phyloP scores from a whole-genome alignment of 2,888 invertebrate species.

The Perizoma flavofasciatum region DNA sequence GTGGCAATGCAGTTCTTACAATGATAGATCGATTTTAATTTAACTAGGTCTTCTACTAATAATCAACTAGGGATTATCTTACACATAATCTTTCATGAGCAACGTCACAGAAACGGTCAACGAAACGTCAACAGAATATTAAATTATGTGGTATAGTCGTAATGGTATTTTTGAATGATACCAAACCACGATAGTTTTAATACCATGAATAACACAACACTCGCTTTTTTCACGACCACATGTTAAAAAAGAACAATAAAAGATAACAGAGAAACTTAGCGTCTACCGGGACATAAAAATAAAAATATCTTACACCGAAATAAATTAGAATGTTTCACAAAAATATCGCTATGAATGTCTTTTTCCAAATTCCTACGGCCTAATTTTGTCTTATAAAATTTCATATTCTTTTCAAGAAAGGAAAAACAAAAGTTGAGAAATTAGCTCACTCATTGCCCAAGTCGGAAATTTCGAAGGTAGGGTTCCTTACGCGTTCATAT shows the following conservation, averaged over 20 bases:
- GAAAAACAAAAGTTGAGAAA: conserved; percentile 32
- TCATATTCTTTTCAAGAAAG: conserved; percentile 33
- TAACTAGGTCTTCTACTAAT: too few species aligned
- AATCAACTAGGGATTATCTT: too few species aligned
- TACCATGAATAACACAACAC: too few species aligned
- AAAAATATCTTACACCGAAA: conserved; percentile 30
- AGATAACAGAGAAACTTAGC: conserved; percentile 22
- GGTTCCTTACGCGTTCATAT: conserved; percentile 42
- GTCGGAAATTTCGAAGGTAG: conserved; percentile 18
- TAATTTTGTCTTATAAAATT: conserved; percentile 36
- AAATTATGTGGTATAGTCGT: too few species aligned
- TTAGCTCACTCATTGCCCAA: conserved; percentile 20
- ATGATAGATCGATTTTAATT: too few species aligned
- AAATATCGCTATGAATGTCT: conserved; percentile 32
- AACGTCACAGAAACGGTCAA: too few species aligned
- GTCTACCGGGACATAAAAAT: conserved; percentile 26
- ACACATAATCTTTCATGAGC: too few species aligned
- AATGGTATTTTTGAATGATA: too few species aligned
- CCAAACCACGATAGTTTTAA: too few species aligned
- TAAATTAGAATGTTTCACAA: conserved; percentile 31
- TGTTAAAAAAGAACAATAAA: conserved; percentile 30
- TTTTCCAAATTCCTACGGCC: conserved; percentile 22
- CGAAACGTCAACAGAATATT: too few species aligned
- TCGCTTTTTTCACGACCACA: conserved; percentile 10
- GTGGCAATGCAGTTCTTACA: too few species aligned